Percentiles rank a stretch among this genome's conserved stretches.
phyloP scores from a whole-genome alignment of 2,113 vertebrate species.

The Gambusia holbrooki region DNA sequence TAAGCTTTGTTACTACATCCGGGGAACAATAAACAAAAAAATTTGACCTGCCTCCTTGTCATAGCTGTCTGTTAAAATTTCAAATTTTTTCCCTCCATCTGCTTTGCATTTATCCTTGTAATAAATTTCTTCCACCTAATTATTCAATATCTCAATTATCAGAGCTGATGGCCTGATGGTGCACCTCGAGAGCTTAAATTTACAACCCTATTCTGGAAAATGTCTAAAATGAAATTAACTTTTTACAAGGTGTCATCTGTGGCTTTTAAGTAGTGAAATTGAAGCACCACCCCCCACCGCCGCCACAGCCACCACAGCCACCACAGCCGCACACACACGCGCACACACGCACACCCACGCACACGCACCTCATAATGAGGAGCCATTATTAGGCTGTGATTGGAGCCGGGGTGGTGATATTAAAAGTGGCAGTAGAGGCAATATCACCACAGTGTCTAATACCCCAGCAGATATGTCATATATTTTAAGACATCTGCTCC shows the following conservation, averaged over 20 bases:
- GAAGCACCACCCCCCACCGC: constrained; percentile 29
- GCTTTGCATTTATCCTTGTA: constrained; percentile 57
- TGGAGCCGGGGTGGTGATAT: constrained; percentile 75
- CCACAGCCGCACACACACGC: not conserved
- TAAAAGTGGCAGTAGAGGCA: constrained; percentile 80
- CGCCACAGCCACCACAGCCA: not conserved
- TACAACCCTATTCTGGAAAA: constrained; percentile 72
- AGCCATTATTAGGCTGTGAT: constrained; percentile 80
- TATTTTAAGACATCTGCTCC: constrained; percentile 80
- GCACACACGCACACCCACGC: constrained; percentile 23
- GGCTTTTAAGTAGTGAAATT: constrained; percentile 75
- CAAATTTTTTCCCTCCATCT: constrained; percentile 21
- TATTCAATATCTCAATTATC: constrained; percentile 75
- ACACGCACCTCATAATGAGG: constrained; percentile 70
- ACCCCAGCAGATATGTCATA: constrained; percentile 71
- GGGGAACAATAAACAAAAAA: constrained; percentile 30
- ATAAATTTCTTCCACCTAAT: constrained; percentile 71
- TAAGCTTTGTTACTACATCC: constrained; percentile 27
- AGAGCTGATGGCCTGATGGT: constrained; percentile 55
- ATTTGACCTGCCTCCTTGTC: constrained; percentile 11
- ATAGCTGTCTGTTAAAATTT: constrained; percentile 25
- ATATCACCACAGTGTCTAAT: constrained; percentile 71
- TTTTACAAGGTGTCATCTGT: constrained; percentile 79
- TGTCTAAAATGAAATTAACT: constrained; percentile 79
- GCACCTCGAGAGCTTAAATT: constrained; percentile 66